Percentiles rank a stretch among this genome's conserved stretches.
phyloP scores from a whole-genome alignment of 1,140 invertebrate genomes.

The Euwallacea similis region DNA sequence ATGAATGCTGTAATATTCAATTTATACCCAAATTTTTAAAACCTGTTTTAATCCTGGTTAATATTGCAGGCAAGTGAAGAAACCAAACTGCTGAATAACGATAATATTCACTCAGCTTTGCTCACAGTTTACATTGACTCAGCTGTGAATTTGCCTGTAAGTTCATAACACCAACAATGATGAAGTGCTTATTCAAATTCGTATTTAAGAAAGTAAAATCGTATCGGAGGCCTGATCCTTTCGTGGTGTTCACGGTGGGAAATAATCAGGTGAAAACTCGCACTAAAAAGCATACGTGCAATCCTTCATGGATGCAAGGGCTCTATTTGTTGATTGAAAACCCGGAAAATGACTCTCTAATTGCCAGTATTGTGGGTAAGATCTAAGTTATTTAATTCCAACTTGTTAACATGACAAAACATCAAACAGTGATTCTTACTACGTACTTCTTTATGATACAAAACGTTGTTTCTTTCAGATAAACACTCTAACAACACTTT shows the following conservation, averaged over 20 bases:
- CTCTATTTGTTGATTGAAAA: slow-evolving; percentile 88
- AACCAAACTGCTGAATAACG: slow-evolving; percentile 71
- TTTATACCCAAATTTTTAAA: not conserved
- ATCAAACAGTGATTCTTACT: not conserved
- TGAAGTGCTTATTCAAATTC: not conserved
- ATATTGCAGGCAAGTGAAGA: slow-evolving; percentile 61
- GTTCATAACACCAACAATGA: slow-evolving; percentile 41
- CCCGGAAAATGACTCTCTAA: slow-evolving; percentile 80
- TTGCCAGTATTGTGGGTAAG: slow-evolving; percentile 59
- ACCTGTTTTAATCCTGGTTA: not conserved
- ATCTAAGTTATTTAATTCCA: not conserved
- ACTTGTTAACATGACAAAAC: too few relatives aligned
- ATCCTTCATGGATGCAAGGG: slow-evolving; percentile 74
- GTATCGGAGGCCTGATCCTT: slow-evolving; percentile 74
- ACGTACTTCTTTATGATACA: not conserved
- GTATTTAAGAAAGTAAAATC: slow-evolving; percentile 62
- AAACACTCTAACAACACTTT: slow-evolving; percentile 41
- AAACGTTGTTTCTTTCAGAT: slow-evolving; percentile 27
- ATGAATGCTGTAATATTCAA: slow-evolving; percentile 61
- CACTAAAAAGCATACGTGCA: slow-evolving; percentile 69
- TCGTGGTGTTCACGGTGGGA: slow-evolving; percentile 68
- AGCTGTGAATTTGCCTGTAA: slow-evolving; percentile 83
- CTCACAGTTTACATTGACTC: slow-evolving; percentile 86
- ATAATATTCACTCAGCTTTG: slow-evolving; percentile 74
- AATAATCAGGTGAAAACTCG: slow-evolving; percentile 70